phyloP scores from a whole-genome alignment of 2,888 invertebrate genomes.

The Amphiduros pacificus region DNA sequence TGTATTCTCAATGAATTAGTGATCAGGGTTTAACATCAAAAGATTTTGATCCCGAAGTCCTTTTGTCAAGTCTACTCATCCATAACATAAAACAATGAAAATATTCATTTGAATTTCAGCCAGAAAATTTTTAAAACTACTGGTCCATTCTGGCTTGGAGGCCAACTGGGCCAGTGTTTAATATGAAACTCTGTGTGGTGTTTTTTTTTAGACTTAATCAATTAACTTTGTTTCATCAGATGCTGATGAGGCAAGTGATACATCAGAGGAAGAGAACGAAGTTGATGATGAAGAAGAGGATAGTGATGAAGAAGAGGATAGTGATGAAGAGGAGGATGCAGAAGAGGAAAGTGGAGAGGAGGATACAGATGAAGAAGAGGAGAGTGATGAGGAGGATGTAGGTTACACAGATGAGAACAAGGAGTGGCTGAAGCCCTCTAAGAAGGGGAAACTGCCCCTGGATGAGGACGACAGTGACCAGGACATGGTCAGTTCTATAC shows the following conservation, averaged over 20 bases:
- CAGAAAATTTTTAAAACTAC: too few relatives aligned
- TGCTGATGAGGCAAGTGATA: not conserved
- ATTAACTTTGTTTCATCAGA: too few relatives aligned
- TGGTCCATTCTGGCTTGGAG: too few relatives aligned
- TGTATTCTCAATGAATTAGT: too few relatives aligned
- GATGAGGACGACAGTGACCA: constrained; percentile 34
- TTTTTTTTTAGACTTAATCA: not conserved
- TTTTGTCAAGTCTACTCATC: too few relatives aligned
- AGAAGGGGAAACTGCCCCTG: constrained; percentile 44
- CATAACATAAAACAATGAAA: too few relatives aligned
- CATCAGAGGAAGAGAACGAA: constrained; percentile 23
- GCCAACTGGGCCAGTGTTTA: too few relatives aligned
- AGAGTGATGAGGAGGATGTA: constrained; percentile 59
- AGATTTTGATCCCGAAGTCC: too few relatives aligned
- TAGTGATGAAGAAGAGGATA: constrained; percentile 5
- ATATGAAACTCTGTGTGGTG: not conserved
- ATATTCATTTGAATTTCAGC: too few relatives aligned
- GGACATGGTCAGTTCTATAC: constrained; percentile 19
- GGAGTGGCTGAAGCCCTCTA: constrained; percentile 71
- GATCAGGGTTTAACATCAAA: too few relatives aligned
- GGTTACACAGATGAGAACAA: constrained; percentile 75
- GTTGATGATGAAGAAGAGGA: constrained; percentile 28
- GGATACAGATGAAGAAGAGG: constrained; percentile 73
- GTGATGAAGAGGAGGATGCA: constrained; percentile 15
- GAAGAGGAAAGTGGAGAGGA: constrained; percentile 52